Conservation (phyloP, 2,888 invertebrate species). For the Scelioninae gen. 2 region DNA sequence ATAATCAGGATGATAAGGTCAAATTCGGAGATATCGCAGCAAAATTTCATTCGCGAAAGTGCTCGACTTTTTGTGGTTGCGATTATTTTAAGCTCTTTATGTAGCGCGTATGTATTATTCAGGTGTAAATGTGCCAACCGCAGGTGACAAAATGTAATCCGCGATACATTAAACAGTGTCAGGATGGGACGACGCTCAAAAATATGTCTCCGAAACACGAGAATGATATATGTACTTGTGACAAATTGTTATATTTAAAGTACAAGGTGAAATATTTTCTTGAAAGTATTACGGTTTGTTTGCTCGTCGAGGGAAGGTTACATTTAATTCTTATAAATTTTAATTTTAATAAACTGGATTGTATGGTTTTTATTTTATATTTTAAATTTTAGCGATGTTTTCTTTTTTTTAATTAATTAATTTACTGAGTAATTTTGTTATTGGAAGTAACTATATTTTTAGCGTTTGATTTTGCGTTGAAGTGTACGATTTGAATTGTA, state of each 20-base stretch:
- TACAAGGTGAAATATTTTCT: background rate
- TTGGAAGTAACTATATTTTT: too few species aligned
- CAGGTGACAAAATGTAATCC: conserved; percentile 38
- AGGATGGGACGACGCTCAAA: conserved; percentile 18
- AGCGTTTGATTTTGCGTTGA: too few species aligned
- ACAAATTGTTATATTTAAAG: background rate
- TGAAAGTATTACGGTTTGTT: background rate
- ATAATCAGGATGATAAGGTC: too few species aligned
- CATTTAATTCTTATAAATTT: too few species aligned
- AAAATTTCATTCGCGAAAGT: conserved; percentile 32
- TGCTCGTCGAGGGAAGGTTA: too few species aligned
- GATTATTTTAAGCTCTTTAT: conserved; percentile 38
- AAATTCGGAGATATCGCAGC: too few species aligned
- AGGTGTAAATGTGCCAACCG: conserved; percentile 28
- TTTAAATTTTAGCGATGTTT: too few species aligned
- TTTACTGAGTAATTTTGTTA: too few species aligned
- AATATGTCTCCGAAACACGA: conserved; percentile 2
- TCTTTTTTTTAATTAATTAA: too few species aligned
- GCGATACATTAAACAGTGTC: conserved; percentile 29
- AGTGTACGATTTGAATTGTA: too few species aligned
- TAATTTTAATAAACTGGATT: too few species aligned
- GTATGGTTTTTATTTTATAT: too few species aligned
- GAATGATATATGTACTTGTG: conserved; percentile 14
- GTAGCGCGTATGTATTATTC: conserved; percentile 26
- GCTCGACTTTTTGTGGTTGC: conserved; percentile 6